Evolutionary conservation across 2,797 vertebrate species (phyloP).

Genomic region (Hoplostethus mediterraneus): DNA sequence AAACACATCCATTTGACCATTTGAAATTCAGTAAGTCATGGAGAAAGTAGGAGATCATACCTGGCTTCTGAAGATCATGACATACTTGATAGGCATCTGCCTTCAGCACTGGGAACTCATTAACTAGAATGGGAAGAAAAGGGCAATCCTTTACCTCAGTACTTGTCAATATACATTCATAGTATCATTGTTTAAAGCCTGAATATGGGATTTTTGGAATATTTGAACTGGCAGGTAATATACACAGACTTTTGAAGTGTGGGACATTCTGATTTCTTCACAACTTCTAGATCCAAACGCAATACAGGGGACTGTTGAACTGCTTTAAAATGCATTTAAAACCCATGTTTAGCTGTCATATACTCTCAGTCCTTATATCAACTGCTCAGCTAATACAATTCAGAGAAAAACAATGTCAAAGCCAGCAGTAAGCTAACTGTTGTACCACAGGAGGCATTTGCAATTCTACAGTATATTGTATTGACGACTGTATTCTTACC

Average conservation of each 20-base stretch:
- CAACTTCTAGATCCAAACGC: too few relatives aligned
- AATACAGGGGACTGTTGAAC: too few relatives aligned
- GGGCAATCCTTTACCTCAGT: background rate
- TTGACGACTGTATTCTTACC: slow-evolving; percentile 78
- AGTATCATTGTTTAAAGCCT: too few relatives aligned
- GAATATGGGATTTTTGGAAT: too few relatives aligned
- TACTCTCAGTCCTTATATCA: background rate
- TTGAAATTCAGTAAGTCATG: background rate
- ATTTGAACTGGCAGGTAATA: background rate
- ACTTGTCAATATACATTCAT: too few relatives aligned
- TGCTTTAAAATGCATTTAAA: background rate
- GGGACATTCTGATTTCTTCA: too few relatives aligned
- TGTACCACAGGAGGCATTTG: background rate
- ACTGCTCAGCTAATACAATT: background rate
- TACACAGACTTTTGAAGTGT: background rate
- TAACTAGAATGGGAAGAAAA: slow-evolving; percentile 84
- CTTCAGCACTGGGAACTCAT: slow-evolving; percentile 98
- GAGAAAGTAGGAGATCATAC: slow-evolving; percentile 78
- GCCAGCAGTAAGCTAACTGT: background rate
- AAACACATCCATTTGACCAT: background rate
- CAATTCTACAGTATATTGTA: background rate
- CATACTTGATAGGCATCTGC: slow-evolving; percentile 98
- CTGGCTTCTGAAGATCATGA: slow-evolving; percentile 99
- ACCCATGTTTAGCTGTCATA: background rate
- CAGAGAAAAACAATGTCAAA: background rate